phyloP scores from a whole-genome alignment of 2,113 vertebrate genomes.

The Rhineura floridana region DNA sequence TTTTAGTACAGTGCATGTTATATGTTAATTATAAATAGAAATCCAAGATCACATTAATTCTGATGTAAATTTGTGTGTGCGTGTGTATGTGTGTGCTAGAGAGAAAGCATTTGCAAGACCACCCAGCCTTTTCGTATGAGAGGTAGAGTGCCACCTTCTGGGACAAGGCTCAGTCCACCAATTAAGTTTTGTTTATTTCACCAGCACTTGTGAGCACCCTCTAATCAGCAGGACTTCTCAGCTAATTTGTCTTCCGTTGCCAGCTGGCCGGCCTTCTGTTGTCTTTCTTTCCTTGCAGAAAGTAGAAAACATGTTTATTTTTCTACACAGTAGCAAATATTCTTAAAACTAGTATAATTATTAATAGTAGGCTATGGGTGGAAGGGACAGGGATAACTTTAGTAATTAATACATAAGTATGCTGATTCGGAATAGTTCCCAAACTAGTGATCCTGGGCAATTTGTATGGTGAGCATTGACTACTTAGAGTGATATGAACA shows the following conservation, averaged over 20 bases:
- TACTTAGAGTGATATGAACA: neutral
- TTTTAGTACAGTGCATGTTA: neutral
- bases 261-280: neutral
- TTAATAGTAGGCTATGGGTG: neutral
- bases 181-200: neutral
- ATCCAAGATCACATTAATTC: neutral
- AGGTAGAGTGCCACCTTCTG: neutral
- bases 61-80: neutral
- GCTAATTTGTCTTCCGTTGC: neutral
- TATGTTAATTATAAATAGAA: neutral
- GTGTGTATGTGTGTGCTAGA: neutral
- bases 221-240: neutral
- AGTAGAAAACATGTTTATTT: neutral
- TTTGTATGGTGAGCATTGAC: neutral
- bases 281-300: neutral
- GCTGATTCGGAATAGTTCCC: neutral
- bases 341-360: constrained; percentile 4
- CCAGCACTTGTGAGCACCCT: neutral
- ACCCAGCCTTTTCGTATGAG: neutral
- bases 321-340: neutral
- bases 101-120: neutral
- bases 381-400: neutral
- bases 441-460: neutral
- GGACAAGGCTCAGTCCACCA: neutral
- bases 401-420: neutral